Evolutionary conservation across 2,888 invertebrate genomes (phyloP), one percentile per base, ranked within the genome.

Genomic region (Vandiemenella viatica): DNA sequence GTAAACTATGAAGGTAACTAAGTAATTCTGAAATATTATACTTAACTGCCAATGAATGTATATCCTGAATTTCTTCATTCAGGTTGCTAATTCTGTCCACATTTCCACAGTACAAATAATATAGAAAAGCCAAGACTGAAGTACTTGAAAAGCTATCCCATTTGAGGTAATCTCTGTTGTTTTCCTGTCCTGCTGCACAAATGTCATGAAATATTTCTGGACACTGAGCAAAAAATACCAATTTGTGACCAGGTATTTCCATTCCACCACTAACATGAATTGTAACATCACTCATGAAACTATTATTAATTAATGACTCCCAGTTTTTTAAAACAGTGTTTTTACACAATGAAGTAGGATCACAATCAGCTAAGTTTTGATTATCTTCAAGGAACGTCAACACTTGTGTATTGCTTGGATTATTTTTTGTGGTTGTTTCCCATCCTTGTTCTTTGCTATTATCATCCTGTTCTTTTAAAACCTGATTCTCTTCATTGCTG

Each of bases 141-240:
- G 49, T 44, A 38, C 58, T 54, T 32, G 63, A 57, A 21, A 58
- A 50, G 19, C 62, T 58, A 6, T 45, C 18, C 59, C 49, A 55
- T 43, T 54, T 57, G 48, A 48, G 57, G 17, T 55, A 44, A 37
- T 54, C 50, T 16, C 40, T 47, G 18, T 38, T 42, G 37, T 49
- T 51, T 20, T 41, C 38, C 21, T 55, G 41, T 22, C 50, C 52
- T 8, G 44, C 45, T 5, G 58, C 55, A n/a, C n/a, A n/a, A 21
- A 65, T 52, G 49, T 67, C 65, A n/a, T 60, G 51, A 32, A 69
- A 53, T 44, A 71, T 59, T 32, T 58, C 57, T n/a, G 65, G 61
- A 53, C 68, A 70, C 17, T 69, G 64, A 4, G 63, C 63, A 53
- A 61, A 58, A 15, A 72, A 58, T 5, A 72, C 65, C 22, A 72